phyloP scores from a whole-genome alignment of 2,113 vertebrate genomes.

The Gadus macrocephalus region DNA sequence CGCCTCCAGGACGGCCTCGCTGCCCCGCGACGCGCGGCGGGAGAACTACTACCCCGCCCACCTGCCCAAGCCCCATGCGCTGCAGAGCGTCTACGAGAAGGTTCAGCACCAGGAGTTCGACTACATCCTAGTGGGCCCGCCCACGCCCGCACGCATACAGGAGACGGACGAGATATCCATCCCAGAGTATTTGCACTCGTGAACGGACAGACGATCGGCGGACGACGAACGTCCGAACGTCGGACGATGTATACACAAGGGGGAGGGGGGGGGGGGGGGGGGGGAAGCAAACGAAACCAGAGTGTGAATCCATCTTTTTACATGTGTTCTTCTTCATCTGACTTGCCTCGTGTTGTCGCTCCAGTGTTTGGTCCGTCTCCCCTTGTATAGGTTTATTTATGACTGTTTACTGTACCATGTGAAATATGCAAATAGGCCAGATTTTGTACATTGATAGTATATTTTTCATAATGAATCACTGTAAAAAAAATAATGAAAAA shows the following conservation, averaged over 20 bases:
- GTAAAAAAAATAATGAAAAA: constrained; percentile 40
- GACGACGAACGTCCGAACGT: neutral
- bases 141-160: constrained; percentile 82
- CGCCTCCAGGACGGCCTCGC: constrained; percentile 86
- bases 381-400: constrained; percentile 53
- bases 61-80: constrained; percentile 81
- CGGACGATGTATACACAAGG: too few species aligned
- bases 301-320: constrained; percentile 34
- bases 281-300: constrained; percentile 11
- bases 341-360: constrained; percentile 53
- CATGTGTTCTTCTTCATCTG: constrained; percentile 56
- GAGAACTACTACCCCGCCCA: constrained; percentile 88
- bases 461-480: constrained; percentile 72
- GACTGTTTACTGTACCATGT: constrained; percentile 72
- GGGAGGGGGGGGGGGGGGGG: neutral
- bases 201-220: constrained; percentile 50
- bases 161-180: constrained; percentile 87
- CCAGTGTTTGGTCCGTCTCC: constrained; percentile 61
- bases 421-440: constrained; percentile 75
- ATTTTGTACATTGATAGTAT: constrained; percentile 77
- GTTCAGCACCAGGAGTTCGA: constrained; percentile 90
- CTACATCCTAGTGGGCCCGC: constrained; percentile 83
- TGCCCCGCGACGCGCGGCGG: constrained; percentile 84
- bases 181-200: constrained; percentile 82
- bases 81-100: constrained; percentile 93